Conservation (phyloP, 2,888 invertebrate species). For the Polyommatus iphigenia region DNA sequence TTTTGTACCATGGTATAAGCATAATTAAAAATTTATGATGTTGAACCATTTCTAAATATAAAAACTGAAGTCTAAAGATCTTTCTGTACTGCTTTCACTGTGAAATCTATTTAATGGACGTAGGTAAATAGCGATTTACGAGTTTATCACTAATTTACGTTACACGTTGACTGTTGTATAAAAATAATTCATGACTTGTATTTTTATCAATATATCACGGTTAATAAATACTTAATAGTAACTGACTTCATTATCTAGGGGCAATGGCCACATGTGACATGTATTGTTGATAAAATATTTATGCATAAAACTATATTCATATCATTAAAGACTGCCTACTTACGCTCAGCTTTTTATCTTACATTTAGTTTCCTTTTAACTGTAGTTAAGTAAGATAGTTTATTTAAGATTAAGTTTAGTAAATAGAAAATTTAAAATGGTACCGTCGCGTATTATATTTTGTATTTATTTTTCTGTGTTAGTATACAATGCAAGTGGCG, state of each 20-base stretch:
- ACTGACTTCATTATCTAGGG: slow-evolving; percentile 10
- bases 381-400: slow-evolving; percentile 9
- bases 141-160: too few species aligned
- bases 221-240: background rate
- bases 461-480: slow-evolving; percentile 4
- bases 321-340: background rate
- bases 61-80: too few species aligned
- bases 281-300: slow-evolving; percentile 8
- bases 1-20: too few species aligned
- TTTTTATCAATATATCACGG: background rate
- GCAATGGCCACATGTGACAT: slow-evolving; percentile 20
- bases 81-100: too few species aligned
- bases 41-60: too few species aligned
- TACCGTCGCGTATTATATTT: background rate
- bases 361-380: slow-evolving; percentile 6
- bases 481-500: background rate
- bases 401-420: background rate
- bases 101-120: too few species aligned
- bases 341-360: background rate
- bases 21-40: too few species aligned
- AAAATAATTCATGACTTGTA: background rate
- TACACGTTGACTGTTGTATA: too few species aligned
- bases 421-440: background rate
- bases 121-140: too few species aligned
- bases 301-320: background rate